phyloP scores from a whole-genome alignment of 2,797 vertebrate species.

The Pteropus rufus region DNA sequence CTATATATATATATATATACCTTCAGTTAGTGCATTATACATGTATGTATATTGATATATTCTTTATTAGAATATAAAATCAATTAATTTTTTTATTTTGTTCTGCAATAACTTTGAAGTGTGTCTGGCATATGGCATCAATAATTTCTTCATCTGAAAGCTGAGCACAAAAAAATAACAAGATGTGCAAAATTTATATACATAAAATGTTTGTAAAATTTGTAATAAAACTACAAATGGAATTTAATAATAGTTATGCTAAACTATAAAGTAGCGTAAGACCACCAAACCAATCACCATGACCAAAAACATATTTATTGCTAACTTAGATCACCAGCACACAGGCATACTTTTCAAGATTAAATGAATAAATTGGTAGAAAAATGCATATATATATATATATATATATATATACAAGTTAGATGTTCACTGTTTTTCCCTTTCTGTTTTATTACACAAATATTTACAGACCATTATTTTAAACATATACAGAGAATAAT shows the following conservation, averaged over 20 bases:
- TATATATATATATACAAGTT: too few relatives aligned
- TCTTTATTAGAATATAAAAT: conserved; percentile 28
- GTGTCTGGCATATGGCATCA: background rate
- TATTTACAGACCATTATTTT: background rate
- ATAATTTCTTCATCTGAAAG: background rate
- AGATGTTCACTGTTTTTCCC: background rate
- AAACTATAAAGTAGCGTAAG: background rate
- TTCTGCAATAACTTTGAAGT: background rate
- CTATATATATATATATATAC: background rate
- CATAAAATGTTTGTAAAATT: background rate
- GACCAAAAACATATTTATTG: background rate
- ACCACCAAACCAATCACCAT: background rate
- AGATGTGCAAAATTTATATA: background rate
- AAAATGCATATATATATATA: background rate
- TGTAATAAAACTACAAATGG: background rate
- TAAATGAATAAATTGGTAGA: background rate
- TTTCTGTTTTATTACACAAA: background rate
- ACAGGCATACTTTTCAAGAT: background rate
- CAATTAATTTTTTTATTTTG: background rate
- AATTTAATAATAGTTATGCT: background rate
- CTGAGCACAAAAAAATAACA: background rate
- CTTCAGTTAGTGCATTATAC: background rate
- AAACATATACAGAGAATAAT: background rate
- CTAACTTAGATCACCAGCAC: background rate
- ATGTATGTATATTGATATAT: background rate